Evolutionary conservation across 1,140 invertebrate genomes (phyloP).

Genomic region (Trichomalopsis sarcophagae): DNA sequence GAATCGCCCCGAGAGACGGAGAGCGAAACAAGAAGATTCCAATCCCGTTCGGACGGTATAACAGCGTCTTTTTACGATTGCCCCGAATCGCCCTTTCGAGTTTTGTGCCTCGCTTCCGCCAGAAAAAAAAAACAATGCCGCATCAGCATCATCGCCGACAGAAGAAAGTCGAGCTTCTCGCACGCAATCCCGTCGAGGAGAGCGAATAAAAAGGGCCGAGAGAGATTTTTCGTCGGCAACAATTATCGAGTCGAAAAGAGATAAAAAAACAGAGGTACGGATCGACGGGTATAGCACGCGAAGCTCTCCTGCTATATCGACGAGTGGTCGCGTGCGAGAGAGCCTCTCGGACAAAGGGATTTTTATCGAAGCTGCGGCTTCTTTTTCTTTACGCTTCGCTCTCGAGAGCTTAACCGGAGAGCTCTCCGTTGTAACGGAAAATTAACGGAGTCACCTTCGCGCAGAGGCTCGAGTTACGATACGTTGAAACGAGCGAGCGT

Average conservation of each 20-base stretch:
- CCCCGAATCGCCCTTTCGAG: slow-evolving; percentile 29
- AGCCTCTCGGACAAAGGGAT: not conserved
- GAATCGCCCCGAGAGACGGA: no score
- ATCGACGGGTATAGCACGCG: slow-evolving; percentile 33
- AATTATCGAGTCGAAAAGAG: slow-evolving; percentile 37
- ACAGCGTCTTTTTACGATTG: slow-evolving; percentile 20
- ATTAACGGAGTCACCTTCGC: no score
- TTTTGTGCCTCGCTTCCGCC: slow-evolving; percentile 15
- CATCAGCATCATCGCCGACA: not conserved
- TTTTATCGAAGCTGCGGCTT: not conserved
- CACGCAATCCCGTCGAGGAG: slow-evolving; percentile 21
- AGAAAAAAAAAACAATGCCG: not conserved
- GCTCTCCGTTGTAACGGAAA: no score
- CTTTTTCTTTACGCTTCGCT: not conserved
- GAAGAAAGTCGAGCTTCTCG: slow-evolving; percentile 16
- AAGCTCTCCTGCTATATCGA: slow-evolving; percentile 48
- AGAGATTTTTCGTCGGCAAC: slow-evolving; percentile 42
- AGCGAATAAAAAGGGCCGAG: not conserved
- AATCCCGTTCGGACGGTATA: not conserved
- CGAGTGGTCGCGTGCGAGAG: not conserved
- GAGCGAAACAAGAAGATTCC: not conserved
- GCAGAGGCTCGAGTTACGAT: no score
- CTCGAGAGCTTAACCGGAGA: no score
- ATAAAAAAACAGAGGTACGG: not conserved
- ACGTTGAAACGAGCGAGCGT: no score